Percentiles rank a stretch among this genome's conserved stretches.
Evolutionary conservation across 2,797 vertebrate species (phyloP).

Genomic region (Discoglossus pictus): DNA sequence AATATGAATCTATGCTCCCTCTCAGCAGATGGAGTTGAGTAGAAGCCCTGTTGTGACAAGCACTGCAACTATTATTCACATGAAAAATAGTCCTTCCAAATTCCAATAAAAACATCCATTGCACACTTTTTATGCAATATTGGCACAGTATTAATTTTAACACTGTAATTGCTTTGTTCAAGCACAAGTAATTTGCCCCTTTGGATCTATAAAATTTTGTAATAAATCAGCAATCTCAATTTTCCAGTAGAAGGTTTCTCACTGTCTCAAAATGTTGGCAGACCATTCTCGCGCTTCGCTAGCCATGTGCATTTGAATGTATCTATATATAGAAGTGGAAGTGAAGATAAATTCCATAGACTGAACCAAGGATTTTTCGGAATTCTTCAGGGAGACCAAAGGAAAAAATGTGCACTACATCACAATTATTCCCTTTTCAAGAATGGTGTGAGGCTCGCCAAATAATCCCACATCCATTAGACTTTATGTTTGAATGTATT

Average conservation of each 20-base stretch:
- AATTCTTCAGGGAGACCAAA: slow-evolving; percentile 45
- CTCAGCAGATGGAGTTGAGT: slow-evolving; percentile 27
- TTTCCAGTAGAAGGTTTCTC: slow-evolving; percentile 49
- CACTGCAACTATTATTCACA: slow-evolving; percentile 43
- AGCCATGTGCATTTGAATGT: slow-evolving; percentile 27
- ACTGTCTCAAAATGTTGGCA: slow-evolving; percentile 44
- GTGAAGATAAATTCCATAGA: slow-evolving; percentile 46
- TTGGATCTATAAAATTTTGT: slow-evolving; percentile 46
- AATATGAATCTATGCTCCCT: neutral
- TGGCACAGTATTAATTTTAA: slow-evolving; percentile 43
- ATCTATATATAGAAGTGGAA: slow-evolving; percentile 50
- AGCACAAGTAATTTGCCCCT: slow-evolving; percentile 46
- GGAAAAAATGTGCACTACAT: slow-evolving; percentile 49
- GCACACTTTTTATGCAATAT: slow-evolving; percentile 15
- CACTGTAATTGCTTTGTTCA: slow-evolving; percentile 48
- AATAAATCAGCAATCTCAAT: slow-evolving; percentile 49
- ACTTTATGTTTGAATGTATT: slow-evolving; percentile 45
- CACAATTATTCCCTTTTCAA: slow-evolving; percentile 48
- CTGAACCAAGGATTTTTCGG: slow-evolving; percentile 22
- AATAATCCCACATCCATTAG: slow-evolving; percentile 49
- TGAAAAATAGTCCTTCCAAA: slow-evolving; percentile 29
- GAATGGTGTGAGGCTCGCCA: slow-evolving; percentile 28
- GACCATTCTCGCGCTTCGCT: slow-evolving; percentile 8
- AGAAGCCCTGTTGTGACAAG: slow-evolving; percentile 13
- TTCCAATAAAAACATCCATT: slow-evolving; percentile 43